phyloP scores from a whole-genome alignment of 1,140 invertebrate genomes.

The Zaprionus camerounensis region DNA sequence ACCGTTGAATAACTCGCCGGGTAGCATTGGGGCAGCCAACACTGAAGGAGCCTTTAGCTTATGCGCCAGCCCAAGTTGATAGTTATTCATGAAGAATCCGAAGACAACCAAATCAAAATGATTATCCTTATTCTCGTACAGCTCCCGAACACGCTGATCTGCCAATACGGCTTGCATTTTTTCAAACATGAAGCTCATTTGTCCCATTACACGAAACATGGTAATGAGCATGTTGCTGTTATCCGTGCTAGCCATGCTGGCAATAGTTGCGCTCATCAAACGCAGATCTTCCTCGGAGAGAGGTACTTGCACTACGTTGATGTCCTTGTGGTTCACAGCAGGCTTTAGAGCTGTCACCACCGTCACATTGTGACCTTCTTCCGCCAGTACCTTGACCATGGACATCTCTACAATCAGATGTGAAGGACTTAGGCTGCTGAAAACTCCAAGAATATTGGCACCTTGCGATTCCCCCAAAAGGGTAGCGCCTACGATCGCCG shows the following conservation, averaged over 20 bases:
- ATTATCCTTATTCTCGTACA: constrained; percentile 63
- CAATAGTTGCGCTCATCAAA: constrained; percentile 13
- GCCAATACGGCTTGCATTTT: constrained; percentile 46
- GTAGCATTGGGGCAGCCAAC: constrained; percentile 41
- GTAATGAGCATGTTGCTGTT: constrained; percentile 26
- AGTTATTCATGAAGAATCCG: constrained; percentile 69
- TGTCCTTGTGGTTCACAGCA: constrained; percentile 47
- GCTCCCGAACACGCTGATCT: constrained; percentile 41
- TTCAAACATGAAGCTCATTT: constrained; percentile 33
- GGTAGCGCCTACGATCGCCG: constrained; percentile 8
- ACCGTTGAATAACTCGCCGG: constrained; percentile 30
- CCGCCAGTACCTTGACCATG: constrained; percentile 59
- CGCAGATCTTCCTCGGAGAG: constrained; percentile 31
- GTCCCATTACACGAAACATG: constrained; percentile 19
- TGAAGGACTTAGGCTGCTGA: constrained; percentile 67
- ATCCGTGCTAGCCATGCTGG: constrained; percentile 20
- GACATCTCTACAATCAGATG: constrained; percentile 77
- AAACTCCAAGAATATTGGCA: constrained; percentile 70
- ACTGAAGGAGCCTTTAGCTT: constrained; percentile 65
- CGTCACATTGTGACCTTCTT: constrained; percentile 73
- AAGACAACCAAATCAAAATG: constrained; percentile 68
- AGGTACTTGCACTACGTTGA: constrained; percentile 49
- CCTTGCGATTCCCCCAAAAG: constrained; percentile 34
- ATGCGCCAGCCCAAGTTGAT: constrained; percentile 60
- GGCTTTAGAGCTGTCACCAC: constrained; percentile 63